Percentiles rank a stretch among this genome's conserved stretches.
Evolutionary conservation across 1,140 invertebrate species (phyloP).

Genomic region (Heliconius congener): DNA sequence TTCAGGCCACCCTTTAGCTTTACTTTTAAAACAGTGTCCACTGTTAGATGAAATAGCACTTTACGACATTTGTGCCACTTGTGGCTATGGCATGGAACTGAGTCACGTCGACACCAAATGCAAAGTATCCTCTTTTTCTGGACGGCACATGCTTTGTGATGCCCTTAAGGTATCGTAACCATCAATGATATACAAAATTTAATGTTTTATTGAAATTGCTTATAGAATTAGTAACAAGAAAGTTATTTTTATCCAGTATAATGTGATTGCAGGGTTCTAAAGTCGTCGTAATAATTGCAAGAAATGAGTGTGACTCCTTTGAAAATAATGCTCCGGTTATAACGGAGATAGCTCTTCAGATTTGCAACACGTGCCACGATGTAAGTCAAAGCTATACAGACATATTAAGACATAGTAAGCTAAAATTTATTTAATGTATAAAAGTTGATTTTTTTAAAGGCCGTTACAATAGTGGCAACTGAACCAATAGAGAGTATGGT

Average conservation of each 20-base stretch:
- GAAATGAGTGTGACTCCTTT: slow-evolving; percentile 62
- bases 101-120: slow-evolving; percentile 83
- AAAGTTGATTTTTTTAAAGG: neutral
- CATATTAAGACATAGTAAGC: too few species aligned
- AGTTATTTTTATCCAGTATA: neutral
- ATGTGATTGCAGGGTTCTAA: slow-evolving; percentile 69
- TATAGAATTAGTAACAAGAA: neutral
- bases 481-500: slow-evolving; percentile 83
- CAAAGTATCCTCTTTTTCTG: slow-evolving; percentile 84
- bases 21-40: slow-evolving; percentile 83
- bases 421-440: neutral
- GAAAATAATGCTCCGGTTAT: slow-evolving; percentile 76
- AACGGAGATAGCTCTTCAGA: slow-evolving; percentile 73
- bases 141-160: slow-evolving; percentile 67
- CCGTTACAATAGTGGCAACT: slow-evolving; percentile 76
- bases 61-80: slow-evolving; percentile 78
- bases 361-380: slow-evolving; percentile 77
- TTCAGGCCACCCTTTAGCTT: slow-evolving; percentile 78
- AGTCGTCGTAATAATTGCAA: slow-evolving; percentile 81
- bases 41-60: slow-evolving; percentile 84
- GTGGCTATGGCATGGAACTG: slow-evolving; percentile 82
- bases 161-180: slow-evolving; percentile 67
- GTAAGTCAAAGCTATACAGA: slow-evolving; percentile 54
- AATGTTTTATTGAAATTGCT: neutral
- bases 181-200: neutral